A percentile compares a stretch with the other conserved stretches of the same genome.
Evolutionary conservation across 1,140 invertebrate genomes (phyloP).

Genomic region (Panagrolaimus sp.): DNA sequence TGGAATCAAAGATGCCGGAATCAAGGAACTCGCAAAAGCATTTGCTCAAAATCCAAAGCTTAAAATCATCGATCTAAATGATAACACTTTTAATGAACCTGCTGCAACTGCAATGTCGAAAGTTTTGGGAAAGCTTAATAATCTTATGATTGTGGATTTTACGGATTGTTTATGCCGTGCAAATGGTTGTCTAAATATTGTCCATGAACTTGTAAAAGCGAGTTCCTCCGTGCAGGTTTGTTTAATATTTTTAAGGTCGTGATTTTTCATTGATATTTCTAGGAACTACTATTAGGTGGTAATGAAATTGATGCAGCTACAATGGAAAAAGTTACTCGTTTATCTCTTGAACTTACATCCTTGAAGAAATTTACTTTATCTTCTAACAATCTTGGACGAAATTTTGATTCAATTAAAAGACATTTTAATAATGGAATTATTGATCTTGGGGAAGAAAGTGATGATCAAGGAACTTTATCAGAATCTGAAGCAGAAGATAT

Average conservation of each 20-base stretch:
- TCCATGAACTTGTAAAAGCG: conserved; percentile 20
- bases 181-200: conserved; percentile 35
- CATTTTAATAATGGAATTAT: neutral
- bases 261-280: neutral
- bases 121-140: conserved; percentile 27
- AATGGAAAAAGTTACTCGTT: neutral
- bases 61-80: conserved; percentile 79
- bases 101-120: conserved; percentile 73
- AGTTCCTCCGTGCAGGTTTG: conserved; percentile 15
- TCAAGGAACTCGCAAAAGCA: conserved; percentile 73
- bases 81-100: conserved; percentile 78
- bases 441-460: neutral
- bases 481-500: neutral
- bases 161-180: conserved; percentile 52
- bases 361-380: neutral
- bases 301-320: neutral
- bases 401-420: neutral
- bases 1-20: conserved; percentile 82
- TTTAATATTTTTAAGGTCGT: conserved; percentile 27
- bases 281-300: neutral
- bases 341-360: neutral
- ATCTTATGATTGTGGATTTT: conserved; percentile 48
- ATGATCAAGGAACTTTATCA: neutral
- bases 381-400: neutral
- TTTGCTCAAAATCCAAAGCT: conserved; percentile 73